These are phyloP conservation scores for Pinna nobilis DNA, from an alignment of 1,140 invertebrate genomes.

Conservation along the genomic window DNA sequence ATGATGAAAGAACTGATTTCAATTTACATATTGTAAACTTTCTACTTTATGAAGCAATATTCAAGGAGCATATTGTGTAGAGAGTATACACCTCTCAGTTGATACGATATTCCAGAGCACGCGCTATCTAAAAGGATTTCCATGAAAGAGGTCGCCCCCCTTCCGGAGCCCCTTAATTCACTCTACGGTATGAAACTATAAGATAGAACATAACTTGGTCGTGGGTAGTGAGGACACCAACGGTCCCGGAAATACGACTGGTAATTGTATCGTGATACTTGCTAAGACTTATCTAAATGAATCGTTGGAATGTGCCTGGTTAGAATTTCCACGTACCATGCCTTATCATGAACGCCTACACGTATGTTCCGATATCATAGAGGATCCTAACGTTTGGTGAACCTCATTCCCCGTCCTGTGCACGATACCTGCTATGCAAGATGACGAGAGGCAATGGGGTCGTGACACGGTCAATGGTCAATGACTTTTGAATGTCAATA, in stretches of 20 bases:
- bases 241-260: slow-evolving; percentile 17
- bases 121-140: too few relatives aligned
- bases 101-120: too few relatives aligned
- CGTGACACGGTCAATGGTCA: too few relatives aligned
- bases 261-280: slow-evolving; percentile 23
- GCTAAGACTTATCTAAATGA: slow-evolving; percentile 21
- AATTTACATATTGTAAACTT: too few relatives aligned
- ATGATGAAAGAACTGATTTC: too few relatives aligned
- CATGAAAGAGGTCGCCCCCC: too few relatives aligned
- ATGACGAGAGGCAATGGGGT: too few relatives aligned
- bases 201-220: slow-evolving; percentile 29
- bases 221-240: slow-evolving; percentile 10
- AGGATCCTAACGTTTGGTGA: slow-evolving; percentile 19
- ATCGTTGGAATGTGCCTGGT: slow-evolving; percentile 30
- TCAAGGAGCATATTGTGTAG: too few relatives aligned
- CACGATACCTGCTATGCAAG: neutral
- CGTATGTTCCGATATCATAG: slow-evolving; percentile 21
- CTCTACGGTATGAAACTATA: slow-evolving; percentile 8
- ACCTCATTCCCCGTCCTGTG: slow-evolving; percentile 4
- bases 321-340: slow-evolving; percentile 8
- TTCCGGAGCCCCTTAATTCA: too few relatives aligned
- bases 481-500: slow-evolving; percentile 11
- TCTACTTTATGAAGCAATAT: too few relatives aligned
- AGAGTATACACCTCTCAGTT: too few relatives aligned
- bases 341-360: slow-evolving; percentile 6